A percentile compares a stretch with the other conserved stretches of the same genome.
phyloP scores from a whole-genome alignment of 2,888 invertebrate species.

The Drosophila merina region DNA sequence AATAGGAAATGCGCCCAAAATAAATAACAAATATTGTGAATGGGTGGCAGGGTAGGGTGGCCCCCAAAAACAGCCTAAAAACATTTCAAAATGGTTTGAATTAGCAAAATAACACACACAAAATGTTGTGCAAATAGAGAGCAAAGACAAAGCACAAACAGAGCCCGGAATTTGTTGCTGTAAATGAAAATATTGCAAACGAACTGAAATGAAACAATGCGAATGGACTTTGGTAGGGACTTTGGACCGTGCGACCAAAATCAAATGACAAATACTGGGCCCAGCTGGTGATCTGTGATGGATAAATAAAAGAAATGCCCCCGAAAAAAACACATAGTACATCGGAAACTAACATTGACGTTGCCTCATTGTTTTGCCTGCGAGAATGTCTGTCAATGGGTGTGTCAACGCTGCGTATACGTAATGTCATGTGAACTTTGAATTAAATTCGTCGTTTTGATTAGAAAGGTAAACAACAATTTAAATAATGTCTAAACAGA shows the following conservation, averaged over 20 bases:
- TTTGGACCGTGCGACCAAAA: conserved; percentile 30
- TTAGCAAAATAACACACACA: conserved; percentile 32
- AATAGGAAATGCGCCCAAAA: conserved; percentile 26
- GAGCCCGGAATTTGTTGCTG: conserved; percentile 16
- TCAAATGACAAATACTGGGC: conserved; percentile 16
- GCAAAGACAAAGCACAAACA: conserved; percentile 26
- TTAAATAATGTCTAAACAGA: not conserved
- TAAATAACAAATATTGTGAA: conserved; percentile 31
- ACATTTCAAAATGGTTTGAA: conserved; percentile 39
- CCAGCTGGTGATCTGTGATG: conserved; percentile 41
- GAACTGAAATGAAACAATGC: conserved; percentile 9
- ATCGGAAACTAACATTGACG: conserved; percentile 16
- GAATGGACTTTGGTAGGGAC: conserved; percentile 5
- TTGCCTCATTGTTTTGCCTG: conserved; percentile 45
- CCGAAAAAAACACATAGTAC: conserved; percentile 4
- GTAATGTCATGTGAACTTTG: conserved; percentile 44
- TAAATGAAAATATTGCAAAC: conserved; percentile 44
- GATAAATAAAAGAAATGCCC: conserved; percentile 25
- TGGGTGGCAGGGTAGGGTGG: not conserved
- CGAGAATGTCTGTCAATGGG: conserved; percentile 55
- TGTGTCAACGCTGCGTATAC: conserved; percentile 42
- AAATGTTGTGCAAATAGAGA: conserved; percentile 12
- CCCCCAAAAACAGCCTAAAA: not conserved
- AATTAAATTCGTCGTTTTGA: conserved; percentile 7
- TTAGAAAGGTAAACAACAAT: conserved; percentile 2